Evolutionary conservation across 2,797 vertebrate species (phyloP).

Genomic region (Thripadectes ignobilis): DNA sequence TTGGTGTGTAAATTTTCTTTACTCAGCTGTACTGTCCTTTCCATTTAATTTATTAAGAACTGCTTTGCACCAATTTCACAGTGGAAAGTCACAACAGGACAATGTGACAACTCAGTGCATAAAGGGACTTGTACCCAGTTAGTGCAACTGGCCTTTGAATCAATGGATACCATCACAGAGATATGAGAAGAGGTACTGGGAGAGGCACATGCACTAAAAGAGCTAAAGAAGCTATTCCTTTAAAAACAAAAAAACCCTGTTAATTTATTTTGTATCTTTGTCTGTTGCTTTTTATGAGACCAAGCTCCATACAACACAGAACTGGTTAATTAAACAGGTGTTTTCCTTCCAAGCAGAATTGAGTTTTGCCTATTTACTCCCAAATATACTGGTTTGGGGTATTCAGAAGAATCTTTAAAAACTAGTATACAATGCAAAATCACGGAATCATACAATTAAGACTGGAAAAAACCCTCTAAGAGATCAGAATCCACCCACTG

Average conservation of each 20-base stretch:
- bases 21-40: not conserved
- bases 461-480: not conserved
- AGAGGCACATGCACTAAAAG: not conserved
- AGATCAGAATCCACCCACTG: too few relatives aligned
- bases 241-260: not conserved
- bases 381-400: not conserved
- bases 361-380: not conserved
- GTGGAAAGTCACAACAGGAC: not conserved
- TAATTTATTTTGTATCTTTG: not conserved
- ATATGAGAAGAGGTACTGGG: not conserved
- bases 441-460: fast-evolving
- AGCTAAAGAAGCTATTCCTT: not conserved
- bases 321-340: not conserved
- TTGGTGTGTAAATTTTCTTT: not conserved
- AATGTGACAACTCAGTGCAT: not conserved
- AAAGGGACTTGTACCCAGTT: fast-evolving
- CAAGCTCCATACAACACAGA: not conserved
- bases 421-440: not conserved
- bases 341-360: not conserved
- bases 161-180: not conserved
- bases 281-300: not conserved
- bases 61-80: not conserved
- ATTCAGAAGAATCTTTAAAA: not conserved
- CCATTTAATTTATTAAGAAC: not conserved
- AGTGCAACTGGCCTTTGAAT: not conserved